A percentile compares a stretch with the other conserved stretches of the same genome.
Evolutionary conservation across 2,888 invertebrate species (phyloP).

Genomic region (Spisula solida): DNA sequence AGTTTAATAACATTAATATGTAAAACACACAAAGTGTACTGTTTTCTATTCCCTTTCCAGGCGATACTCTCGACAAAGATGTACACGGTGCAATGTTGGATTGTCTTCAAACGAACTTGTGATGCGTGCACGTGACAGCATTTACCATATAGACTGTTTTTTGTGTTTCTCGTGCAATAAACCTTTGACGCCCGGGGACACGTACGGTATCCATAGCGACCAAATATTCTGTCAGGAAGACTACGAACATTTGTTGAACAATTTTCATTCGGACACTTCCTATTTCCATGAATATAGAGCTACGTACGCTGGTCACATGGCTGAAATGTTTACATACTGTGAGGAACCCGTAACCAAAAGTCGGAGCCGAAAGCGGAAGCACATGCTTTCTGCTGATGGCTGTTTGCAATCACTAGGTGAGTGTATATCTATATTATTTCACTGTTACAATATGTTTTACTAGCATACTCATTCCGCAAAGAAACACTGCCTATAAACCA

Average conservation of each 20-base stretch:
- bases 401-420: slow-evolving; percentile 80
- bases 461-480: too few relatives aligned
- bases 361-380: slow-evolving; percentile 93
- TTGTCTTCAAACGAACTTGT: slow-evolving; percentile 96
- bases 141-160: slow-evolving; percentile 96
- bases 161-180: slow-evolving; percentile 95
- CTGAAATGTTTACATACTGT: slow-evolving; percentile 88
- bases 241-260: slow-evolving; percentile 90
- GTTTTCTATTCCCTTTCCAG: slow-evolving; percentile 88
- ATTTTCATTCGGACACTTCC: slow-evolving; percentile 53
- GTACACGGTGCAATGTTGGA: slow-evolving; percentile 94
- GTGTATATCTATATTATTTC: slow-evolving; percentile 46
- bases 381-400: slow-evolving; percentile 78
- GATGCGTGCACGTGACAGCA: slow-evolving; percentile 95
- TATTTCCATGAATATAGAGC: slow-evolving; percentile 42
- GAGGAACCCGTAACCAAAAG: slow-evolving; percentile 92
- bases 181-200: slow-evolving; percentile 95
- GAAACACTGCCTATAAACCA: too few relatives aligned
- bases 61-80: slow-evolving; percentile 94
- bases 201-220: slow-evolving; percentile 95
- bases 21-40: background rate
- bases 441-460: too few relatives aligned
- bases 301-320: slow-evolving; percentile 55
- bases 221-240: slow-evolving; percentile 95
- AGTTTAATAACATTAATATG: too few relatives aligned